Conservation (phyloP, 2,113 vertebrate species). For the Arenaria interpres region DNA sequence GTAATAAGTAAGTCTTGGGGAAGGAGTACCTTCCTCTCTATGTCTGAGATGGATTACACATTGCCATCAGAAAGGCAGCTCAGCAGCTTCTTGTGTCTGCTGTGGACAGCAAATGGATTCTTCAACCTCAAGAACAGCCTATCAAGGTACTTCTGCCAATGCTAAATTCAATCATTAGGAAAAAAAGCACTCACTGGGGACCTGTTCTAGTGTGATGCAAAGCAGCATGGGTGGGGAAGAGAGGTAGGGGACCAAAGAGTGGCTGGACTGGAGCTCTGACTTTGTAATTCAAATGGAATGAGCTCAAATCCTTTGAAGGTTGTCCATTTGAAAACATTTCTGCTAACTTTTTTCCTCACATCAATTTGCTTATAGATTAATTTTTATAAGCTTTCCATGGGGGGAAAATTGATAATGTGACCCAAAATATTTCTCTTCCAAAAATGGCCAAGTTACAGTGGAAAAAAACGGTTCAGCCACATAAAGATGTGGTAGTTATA, state of each 20-base stretch:
- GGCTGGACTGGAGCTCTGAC: not conserved
- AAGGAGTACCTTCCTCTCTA: not conserved
- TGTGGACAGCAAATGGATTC: not conserved
- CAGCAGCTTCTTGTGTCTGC: not conserved
- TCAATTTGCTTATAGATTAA: conserved; percentile 68
- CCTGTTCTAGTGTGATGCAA: not conserved
- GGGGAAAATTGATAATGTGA: conserved; percentile 68
- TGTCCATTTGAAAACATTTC: conserved; percentile 61
- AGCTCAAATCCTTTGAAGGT: conserved; percentile 55
- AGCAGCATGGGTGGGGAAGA: conserved; percentile 15
- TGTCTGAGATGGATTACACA: not conserved
- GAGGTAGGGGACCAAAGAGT: not conserved
- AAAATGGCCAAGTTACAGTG: conserved; percentile 61
- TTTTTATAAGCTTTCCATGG: conserved; percentile 70
- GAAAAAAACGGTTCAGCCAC: conserved; percentile 48
- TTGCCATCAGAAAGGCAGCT: not conserved
- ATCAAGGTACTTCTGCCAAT: not conserved
- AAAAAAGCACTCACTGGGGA: not conserved
- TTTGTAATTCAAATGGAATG: conserved; percentile 64
- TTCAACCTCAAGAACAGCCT: not conserved
- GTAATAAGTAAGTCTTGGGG: not conserved
- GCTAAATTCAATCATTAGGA: not conserved
- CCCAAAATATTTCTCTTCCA: conserved; percentile 59
- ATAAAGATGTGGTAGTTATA: conserved; percentile 63
- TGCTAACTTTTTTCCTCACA: conserved; percentile 59